Evolutionary conservation across 2,888 invertebrate genomes (phyloP), one percentile per base, ranked within the genome.

Genomic region (Apamea sordens): DNA sequence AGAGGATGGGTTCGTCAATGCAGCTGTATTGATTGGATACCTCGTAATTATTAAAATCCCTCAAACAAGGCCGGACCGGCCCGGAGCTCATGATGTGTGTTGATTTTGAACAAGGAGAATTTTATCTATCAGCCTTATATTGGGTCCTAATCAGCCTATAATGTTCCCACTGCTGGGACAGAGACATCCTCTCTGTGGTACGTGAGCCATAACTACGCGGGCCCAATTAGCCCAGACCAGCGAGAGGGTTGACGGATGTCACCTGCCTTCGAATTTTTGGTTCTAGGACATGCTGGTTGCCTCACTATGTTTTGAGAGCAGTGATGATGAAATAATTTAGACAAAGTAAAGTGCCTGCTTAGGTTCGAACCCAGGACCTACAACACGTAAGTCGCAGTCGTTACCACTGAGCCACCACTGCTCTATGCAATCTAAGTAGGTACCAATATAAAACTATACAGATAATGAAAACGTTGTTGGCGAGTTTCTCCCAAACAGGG

Each of bases 401-500:
- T 56, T 56, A 53, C 56, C 56, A 24, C 24, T 8, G 2, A 1
- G 21, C 53, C 53, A 53, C 53, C 21, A 53, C 21, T 53, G 21
- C 53, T 53, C 53, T 53, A 53, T 65, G 11, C 10, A 50, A 64
- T 73, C 41, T 59, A 67, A 74, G 44, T 24, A 65, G 15, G 36
- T 24, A 65, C 21, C 56, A 67, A 59, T 83, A 80, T 65, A 77
- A 77, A 77, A 77, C 67, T 72, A 36, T 36, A 83, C 69, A 79
- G 70, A 83, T 86, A 86, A 87, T 84, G 85, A 84, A 86, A 81
- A 67, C 77, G 56, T 69, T 77, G 64, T 59, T 56, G 61, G 79
- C 69, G 70, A 70, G 63, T 63, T 83, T 67, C 77, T 75, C 67
- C 73, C 61, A 63, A 80, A 77, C 80, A 72, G 71, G 81, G 82